Evolutionary conservation across 2,888 invertebrate genomes (phyloP), one percentile per base, ranked within the genome.

Genomic region (Drosophila lacicola): DNA sequence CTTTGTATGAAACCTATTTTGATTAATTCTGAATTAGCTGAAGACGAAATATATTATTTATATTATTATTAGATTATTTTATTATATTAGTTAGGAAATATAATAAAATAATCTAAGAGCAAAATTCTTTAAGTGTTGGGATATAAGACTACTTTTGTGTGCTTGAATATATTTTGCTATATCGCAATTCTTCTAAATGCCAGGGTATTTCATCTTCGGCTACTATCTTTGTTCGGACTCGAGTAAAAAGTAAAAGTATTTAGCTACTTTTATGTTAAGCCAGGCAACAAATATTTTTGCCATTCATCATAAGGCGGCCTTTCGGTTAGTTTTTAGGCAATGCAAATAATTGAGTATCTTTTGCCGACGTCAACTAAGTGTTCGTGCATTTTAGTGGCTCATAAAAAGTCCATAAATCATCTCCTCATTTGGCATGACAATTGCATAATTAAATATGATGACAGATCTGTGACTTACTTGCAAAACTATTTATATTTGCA

Each of bases 361-460:
- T 14, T 14, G 8, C 11, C 37, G 19, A 14, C 37, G 25, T 51
- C 3, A 37, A 5, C 14, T 37, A 10, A 37, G 21, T 37, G 21
- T 25, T 21, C 13, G 36, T 14, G 11, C 3, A 36, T 44, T 39
- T 45, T 33, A 46, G 33, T 34, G n/a, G 34, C 19, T 39, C 34
- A 37, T 63, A 50, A 51, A 54, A 54, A 42, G 33, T 36, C 42
- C 17, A 61, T 72, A 72, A 72, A 54, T 72, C 41, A 45, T 25
- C 14, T 10, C 33, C 25, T 44, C 29, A 41, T 29, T 36, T 19
- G 3, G 9, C 2, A 14, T 34, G 33, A n/a, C 41, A 46, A 44
- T 51, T 66, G 42, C 34, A 25, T 55, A 55, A 57, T 62, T 67
- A 44, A 47, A 58, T 33, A 29, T 41, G 21, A 57, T 78, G 74